These are phyloP conservation scores for Linyphia triangularis DNA, from an alignment of 2,888 invertebrate genomes.

Conservation along the genomic window DNA sequence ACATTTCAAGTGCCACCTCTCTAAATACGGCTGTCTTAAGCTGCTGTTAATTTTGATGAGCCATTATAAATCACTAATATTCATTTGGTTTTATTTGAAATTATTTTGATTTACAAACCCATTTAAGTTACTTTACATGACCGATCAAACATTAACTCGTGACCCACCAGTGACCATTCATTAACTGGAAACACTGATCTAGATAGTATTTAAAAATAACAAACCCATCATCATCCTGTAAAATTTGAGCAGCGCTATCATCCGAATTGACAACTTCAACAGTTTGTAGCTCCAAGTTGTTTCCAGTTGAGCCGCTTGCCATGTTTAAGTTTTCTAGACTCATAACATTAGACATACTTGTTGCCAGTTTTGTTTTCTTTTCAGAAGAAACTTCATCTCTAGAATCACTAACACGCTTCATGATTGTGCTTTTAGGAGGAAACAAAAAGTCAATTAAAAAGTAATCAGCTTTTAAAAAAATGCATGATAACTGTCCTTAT, in stretches of 20 bases:
- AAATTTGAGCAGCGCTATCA: slow-evolving; percentile 23
- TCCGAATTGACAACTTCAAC: slow-evolving; percentile 48
- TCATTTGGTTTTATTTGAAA: too few species aligned
- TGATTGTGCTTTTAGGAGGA: not conserved
- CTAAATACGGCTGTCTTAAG: too few species aligned
- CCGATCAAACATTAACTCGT: too few species aligned
- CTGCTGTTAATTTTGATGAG: too few species aligned
- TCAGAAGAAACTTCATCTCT: not conserved
- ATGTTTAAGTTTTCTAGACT: slow-evolving; percentile 21
- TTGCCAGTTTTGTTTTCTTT: slow-evolving; percentile 13
- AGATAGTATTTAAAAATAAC: too few species aligned
- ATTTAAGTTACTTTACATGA: too few species aligned
- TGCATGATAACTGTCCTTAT: too few species aligned
- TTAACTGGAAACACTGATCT: too few species aligned
- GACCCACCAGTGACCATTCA: too few species aligned
- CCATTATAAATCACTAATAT: too few species aligned
- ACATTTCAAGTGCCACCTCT: too few species aligned
- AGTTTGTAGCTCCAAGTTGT: slow-evolving; percentile 28
- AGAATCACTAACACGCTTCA: slow-evolving; percentile 50
- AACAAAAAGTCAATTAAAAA: not conserved
- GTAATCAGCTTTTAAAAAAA: not conserved
- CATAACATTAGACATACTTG: slow-evolving; percentile 1
- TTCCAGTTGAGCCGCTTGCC: not conserved
- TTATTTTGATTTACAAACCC: too few species aligned
- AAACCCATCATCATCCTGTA: slow-evolving; percentile 45